Base-by-base conservation (phyloP, 2,113 vertebrate species). In the Vidua macroura region DNA sequence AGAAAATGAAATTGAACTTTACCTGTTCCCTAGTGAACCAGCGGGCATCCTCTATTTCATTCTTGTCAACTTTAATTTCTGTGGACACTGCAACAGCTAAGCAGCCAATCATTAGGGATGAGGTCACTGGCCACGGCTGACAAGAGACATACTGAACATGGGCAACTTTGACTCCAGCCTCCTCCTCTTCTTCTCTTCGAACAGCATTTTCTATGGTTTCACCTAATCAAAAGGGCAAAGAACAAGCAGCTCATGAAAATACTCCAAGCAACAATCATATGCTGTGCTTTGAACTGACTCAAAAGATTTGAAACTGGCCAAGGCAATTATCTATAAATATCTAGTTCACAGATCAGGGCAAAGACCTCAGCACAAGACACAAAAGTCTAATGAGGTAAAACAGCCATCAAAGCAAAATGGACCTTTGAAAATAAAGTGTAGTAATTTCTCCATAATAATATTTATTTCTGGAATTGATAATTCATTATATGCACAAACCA, bases 51-150 rank as follows among this genome's bases (percentile, higher is more conserved):
- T 99, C 99, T 81, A 99, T 99, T 98, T 99, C 99, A 39, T 97
- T 98, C 96, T 98, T 97, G 95, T 99, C 99, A 96, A 99, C 99
- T 96, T 92, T 98, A 98, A 99, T 99, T 98, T 98, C 98, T 48
- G 99, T 99, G 58, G 99, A 98, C 81, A 98, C 59, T 90, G 99
- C 99, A 88, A 98, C 97, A 58, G 98, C 98, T 86, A 99, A 97
- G 97, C 99, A 99, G 83, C 99, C 99, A 92, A 99, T 99, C 99
- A 99, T 99, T 76, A 99, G 98, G 55, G 97, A 99, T 76, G 99
- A 99, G 10, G 99, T 99, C 98, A 99, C 99, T 46, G 99, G 99
- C 99, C 99, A 99, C 1, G 99, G 99, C 83, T 99, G 99, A 96
- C 98, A 99, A 96, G 98, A 98, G 83, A 99, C 88, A 15, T 99